Conservation (phyloP, 2,797 vertebrate species). For the Moxostoma hubbsi region DNA sequence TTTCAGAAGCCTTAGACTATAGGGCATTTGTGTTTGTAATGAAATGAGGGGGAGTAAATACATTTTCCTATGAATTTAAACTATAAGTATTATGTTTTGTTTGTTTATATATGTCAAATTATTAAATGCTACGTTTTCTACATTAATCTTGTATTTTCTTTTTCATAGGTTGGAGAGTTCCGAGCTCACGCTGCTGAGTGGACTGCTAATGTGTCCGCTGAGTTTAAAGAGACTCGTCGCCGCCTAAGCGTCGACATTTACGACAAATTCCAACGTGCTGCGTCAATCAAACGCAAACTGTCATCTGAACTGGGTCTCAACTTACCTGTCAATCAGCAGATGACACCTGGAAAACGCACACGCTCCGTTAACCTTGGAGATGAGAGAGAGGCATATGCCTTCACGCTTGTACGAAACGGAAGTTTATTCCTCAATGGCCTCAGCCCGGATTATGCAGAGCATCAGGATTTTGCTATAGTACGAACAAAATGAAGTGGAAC, state of each 20-base stretch:
- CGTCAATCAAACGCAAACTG: constrained; percentile 96
- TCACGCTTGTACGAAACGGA: constrained; percentile 86
- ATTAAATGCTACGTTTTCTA: too few species aligned
- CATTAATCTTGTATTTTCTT: too few species aligned
- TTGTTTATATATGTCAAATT: too few species aligned
- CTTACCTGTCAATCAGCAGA: constrained; percentile 79
- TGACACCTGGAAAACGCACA: constrained; percentile 92
- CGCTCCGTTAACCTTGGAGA: constrained; percentile 91
- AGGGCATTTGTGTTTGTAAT: too few species aligned
- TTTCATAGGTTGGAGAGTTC: constrained; percentile 91
- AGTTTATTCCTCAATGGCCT: constrained; percentile 96
- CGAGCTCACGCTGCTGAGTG: constrained; percentile 95
- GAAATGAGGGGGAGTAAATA: too few species aligned
- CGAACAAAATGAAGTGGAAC: constrained; percentile 78
- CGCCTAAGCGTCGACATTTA: constrained; percentile 97
- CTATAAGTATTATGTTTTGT: too few species aligned
- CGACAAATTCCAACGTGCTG: constrained; percentile 95
- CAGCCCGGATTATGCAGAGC: constrained; percentile 88
- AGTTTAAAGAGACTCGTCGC: constrained; percentile 96
- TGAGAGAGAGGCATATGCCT: constrained; percentile 83
- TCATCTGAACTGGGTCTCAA: constrained; percentile 90
- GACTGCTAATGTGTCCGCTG: constrained; percentile 96
- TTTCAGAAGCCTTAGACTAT: too few species aligned
- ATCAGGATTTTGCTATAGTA: constrained; percentile 87
- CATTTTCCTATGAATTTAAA: too few species aligned